Percentiles rank a stretch among this genome's conserved stretches.
phyloP scores from a whole-genome alignment of 2,888 invertebrate species.

The Caenorhabditis virilis region DNA sequence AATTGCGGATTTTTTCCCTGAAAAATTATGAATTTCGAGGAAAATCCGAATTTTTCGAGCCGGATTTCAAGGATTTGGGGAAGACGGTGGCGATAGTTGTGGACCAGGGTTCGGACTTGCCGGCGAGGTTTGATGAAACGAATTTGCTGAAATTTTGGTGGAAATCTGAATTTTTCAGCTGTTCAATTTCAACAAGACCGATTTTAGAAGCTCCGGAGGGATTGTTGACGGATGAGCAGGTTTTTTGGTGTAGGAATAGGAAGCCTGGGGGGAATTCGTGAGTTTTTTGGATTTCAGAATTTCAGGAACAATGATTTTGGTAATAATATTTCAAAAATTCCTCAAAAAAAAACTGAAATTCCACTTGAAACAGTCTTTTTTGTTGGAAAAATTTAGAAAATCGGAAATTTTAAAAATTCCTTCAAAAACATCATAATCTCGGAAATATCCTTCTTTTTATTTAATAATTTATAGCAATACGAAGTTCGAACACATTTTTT shows the following conservation, averaged over 20 bases:
- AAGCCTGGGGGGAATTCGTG: not conserved
- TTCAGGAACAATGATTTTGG: no score
- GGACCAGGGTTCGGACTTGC: slow-evolving; percentile 16
- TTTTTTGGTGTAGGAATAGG: slow-evolving; percentile 16
- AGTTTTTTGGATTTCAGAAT: no score
- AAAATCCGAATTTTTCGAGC: slow-evolving; percentile 5
- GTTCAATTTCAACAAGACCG: slow-evolving; percentile 4
- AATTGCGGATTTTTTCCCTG: slow-evolving; percentile 3
- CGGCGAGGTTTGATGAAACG: slow-evolving; percentile 15
- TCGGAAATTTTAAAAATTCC: no score
- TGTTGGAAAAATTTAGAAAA: no score
- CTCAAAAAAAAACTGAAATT: no score
- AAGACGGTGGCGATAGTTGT: slow-evolving; percentile 15
- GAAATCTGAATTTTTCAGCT: slow-evolving; percentile 6
- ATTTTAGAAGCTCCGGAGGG: slow-evolving; percentile 1
- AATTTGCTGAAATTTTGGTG: no score
- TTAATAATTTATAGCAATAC: no score
- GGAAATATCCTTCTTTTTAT: no score
- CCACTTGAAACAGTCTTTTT: no score
- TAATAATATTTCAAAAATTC: no score
- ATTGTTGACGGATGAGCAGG: slow-evolving; percentile 16
- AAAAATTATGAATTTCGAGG: slow-evolving; percentile 8
- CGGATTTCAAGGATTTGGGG: slow-evolving; percentile 6
- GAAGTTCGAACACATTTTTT: no score
- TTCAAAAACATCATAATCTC: no score